These are phyloP conservation scores for Phaethon lepturus DNA, from an alignment of 2,113 vertebrate species.

Conservation along the genomic window DNA sequence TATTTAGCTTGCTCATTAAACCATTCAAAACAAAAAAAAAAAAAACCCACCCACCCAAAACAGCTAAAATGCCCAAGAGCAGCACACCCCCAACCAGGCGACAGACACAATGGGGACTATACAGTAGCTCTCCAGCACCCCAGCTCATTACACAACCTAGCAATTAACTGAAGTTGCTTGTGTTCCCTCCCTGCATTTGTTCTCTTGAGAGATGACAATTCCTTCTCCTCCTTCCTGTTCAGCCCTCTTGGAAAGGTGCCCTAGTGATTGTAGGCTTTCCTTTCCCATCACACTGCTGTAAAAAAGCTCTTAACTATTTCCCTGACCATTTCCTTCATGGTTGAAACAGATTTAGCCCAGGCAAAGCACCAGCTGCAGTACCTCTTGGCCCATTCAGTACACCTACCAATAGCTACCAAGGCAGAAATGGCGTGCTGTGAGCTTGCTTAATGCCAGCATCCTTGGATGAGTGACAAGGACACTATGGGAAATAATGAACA, in stretches of 20 bases:
- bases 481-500: not conserved
- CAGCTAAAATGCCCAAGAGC: not conserved
- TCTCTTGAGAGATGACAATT: not conserved
- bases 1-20: slow-evolving; percentile 37
- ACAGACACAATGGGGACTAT: slow-evolving; percentile 17
- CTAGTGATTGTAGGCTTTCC: not conserved
- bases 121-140: slow-evolving; percentile 16
- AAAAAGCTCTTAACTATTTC: not conserved
- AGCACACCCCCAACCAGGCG: not conserved
- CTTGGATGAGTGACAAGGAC: slow-evolving; percentile 21
- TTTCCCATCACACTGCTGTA: not conserved
- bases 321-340: not conserved
- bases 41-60: not conserved
- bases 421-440: slow-evolving; percentile 30
- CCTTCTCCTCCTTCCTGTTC: not conserved
- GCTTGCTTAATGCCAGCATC: not conserved
- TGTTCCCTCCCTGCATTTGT: not conserved
- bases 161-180: slow-evolving; percentile 32
- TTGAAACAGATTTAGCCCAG: not conserved
- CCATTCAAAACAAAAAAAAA: not conserved
- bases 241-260: not conserved
- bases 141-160: slow-evolving; percentile 37
- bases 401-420: slow-evolving; percentile 8
- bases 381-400: not conserved
- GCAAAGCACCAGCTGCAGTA: not conserved